Evolutionary conservation across 2,888 invertebrate genomes (phyloP), one percentile per base, ranked within the genome.

Genomic region (Micoletzkya japonica): DNA sequence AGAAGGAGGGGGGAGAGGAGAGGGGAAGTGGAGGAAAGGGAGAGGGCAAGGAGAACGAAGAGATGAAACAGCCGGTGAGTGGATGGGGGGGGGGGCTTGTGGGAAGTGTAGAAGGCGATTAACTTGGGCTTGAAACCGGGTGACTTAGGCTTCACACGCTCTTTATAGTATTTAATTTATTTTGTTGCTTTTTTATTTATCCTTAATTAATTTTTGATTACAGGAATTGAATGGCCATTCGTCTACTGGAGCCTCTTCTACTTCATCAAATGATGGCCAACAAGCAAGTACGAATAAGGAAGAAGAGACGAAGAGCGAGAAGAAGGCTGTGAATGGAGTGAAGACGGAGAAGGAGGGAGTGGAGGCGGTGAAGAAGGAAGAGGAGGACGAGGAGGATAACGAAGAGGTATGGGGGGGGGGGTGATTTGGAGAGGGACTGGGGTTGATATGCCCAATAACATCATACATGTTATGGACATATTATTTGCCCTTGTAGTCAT

Each of bases 291-390:
- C 59, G 39, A 54, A n/a, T n/a, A n/a, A 54, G 52, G 52, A 28
- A 54, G 54, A 28, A 52, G 52, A 26, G n/a, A 20, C 2, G 7
- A 32, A 34, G 7, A 24, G n/a, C n/a, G n/a, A n/a, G n/a, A n/a
- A n/a, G n/a, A n/a, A n/a, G n/a, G n/a, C n/a, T n/a, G n/a, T n/a
- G n/a, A n/a, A n/a, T n/a, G n/a, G n/a, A n/a, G n/a, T n/a, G 7
- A 37, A 37, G 58, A 61, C 39, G 61, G 49, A 32, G 20, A 59
- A 24, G 61, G 49, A 61, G 39, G 61, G 61, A 61, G 61, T 61
- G 44, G 49, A 61, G 61, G 30, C 4, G 0, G 26, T 6, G 61
- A 44, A 61, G 44, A 30, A 44, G n/a, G 44, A 34, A 32, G 28
- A 49, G 49, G 7, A n/a, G 14, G 6, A n/a, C 7, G 6, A 52